These are phyloP conservation scores for Riparia riparia DNA, from an alignment of 2,113 vertebrate genomes.

Conservation along the genomic window DNA sequence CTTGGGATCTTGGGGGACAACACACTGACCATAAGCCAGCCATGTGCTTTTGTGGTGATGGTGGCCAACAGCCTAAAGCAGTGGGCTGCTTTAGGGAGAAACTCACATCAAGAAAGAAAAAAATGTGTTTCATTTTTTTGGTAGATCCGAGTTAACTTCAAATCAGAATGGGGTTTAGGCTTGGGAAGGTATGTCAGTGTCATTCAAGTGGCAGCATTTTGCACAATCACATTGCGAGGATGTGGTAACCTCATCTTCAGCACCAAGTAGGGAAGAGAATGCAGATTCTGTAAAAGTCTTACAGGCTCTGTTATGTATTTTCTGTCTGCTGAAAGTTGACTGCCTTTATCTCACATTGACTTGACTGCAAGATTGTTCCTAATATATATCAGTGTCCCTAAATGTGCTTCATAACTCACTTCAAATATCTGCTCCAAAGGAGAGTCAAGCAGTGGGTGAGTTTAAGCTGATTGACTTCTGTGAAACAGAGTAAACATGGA, in stretches of 20 bases:
- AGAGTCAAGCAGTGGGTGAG: not conserved
- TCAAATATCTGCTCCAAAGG: not conserved
- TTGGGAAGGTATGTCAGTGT: not conserved
- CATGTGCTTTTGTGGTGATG: accelerated
- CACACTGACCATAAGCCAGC: not conserved
- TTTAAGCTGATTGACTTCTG: not conserved
- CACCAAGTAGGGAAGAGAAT: not conserved
- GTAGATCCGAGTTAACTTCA: not conserved
- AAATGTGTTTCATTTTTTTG: not conserved
- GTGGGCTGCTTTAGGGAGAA: not conserved
- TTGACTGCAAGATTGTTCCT: not conserved
- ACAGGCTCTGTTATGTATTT: not conserved
- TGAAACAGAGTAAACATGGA: not conserved
- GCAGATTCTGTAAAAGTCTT: not conserved
- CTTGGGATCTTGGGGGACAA: not conserved
- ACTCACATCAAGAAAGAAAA: not conserved
- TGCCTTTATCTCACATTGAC: not conserved
- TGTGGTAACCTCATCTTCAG: not conserved
- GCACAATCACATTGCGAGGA: not conserved
- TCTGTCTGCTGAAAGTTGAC: not conserved
- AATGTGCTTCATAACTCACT: not conserved
- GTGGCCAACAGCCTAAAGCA: not conserved
- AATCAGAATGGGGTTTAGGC: not conserved
- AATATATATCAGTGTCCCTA: not conserved
- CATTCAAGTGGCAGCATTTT: not conserved